A percentile compares a stretch with the other conserved stretches of the same genome.
Evolutionary conservation across 2,888 invertebrate genomes (phyloP).

Genomic region (Subacronicta megacephala): DNA sequence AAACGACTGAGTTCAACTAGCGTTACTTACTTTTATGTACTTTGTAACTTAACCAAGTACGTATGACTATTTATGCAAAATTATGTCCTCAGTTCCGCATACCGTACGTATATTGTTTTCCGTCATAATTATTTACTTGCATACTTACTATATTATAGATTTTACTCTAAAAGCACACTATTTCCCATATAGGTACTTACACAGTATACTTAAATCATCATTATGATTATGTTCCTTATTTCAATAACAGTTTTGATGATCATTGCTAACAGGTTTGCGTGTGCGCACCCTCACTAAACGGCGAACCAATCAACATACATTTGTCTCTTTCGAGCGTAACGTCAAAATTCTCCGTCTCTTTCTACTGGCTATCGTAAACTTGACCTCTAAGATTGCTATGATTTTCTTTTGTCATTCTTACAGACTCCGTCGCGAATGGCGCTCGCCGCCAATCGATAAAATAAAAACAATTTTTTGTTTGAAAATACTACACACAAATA

Average conservation of each 20-base stretch:
- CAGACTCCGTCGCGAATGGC: conserved; percentile 61
- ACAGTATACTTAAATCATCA: conserved; percentile 48
- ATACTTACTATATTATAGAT: not conserved
- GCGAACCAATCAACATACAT: conserved; percentile 49
- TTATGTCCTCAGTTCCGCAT: conserved; percentile 14
- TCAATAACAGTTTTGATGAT: conserved; percentile 64
- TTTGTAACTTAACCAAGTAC: not conserved
- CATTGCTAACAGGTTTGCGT: conserved; percentile 76
- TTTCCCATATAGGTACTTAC: conserved; percentile 1
- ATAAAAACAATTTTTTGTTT: conserved; percentile 57
- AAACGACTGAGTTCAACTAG: no score
- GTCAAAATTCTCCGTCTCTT: conserved; percentile 52
- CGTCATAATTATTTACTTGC: not conserved
- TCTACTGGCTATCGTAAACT: conserved; percentile 77
- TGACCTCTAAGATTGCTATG: conserved; percentile 76
- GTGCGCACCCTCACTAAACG: conserved; percentile 58
- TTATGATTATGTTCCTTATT: not conserved
- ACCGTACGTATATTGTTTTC: not conserved
- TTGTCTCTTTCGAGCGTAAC: conserved; percentile 58
- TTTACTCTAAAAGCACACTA: not conserved
- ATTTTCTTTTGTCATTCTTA: conserved; percentile 74
- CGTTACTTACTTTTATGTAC: no score
- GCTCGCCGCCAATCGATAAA: conserved; percentile 63
- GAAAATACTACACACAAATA: conserved; percentile 51
- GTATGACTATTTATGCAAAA: conserved; percentile 10